Base-by-base conservation (phyloP, 1,140 invertebrate genomes). In the Cardiocondyla obscurior region DNA sequence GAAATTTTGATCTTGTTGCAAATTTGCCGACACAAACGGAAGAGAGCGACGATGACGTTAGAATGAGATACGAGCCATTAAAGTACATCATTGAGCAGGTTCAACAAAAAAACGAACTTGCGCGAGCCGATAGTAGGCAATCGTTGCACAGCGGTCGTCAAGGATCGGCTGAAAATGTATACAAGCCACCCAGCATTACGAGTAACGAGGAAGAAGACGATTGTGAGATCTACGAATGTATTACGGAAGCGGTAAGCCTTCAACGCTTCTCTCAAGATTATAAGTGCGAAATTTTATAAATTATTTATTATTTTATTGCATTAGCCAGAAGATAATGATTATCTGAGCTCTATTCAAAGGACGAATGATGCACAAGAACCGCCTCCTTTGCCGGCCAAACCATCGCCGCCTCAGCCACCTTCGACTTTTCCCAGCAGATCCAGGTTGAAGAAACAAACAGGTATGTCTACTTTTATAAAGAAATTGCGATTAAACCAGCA, bases 181-280 rank as follows among this genome's bases (percentile, higher is more conserved):
- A 93, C 84, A 89, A 90, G 7, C 85, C 92, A 1, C 77, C 88
- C 6, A 92, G 89, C 22, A 81, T 87, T 10, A 82, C 88, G 0
- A 92, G 92, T 39, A 72, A 90, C 12, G 91, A 94, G 0, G 91
- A 90, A 7, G 87, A 92, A 10, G 85, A 89, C 4, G 89, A 84
- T 0, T 92, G 92, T 25, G 90, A 93, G 28, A 93, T 94, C 85
- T 94, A 94, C 22, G 92, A 93, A 81, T 92, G 90, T 0, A 94
- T 94, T 6, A 94, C 87, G 0, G 93, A 94, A 86, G 64, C 73
- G 51, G 93, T 94, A 73, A 88, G 88, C 84, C 19, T 2, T 60
- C 12, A 14, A 46, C 36, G 2, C 6, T 3, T 1, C 3, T 19
- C 65, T 22, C 10, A 8, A 8, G 30, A 60, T 39, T 19, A 6